phyloP scores from a whole-genome alignment of 1,140 invertebrate species.

The Bicyclus anynana region DNA sequence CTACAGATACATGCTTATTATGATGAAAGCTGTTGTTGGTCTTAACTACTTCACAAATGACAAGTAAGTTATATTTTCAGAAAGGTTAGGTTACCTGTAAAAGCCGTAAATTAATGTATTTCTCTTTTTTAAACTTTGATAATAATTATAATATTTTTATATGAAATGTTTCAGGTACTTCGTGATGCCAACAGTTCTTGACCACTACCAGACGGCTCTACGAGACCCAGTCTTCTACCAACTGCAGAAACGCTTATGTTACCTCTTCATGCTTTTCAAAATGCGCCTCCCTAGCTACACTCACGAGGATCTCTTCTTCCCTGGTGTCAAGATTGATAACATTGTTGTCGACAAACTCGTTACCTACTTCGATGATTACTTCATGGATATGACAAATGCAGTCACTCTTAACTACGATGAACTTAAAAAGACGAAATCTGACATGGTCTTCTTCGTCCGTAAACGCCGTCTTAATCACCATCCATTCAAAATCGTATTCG shows the following conservation, averaged over 20 bases:
- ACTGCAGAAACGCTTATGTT: slow-evolving; percentile 79
- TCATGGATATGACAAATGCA: slow-evolving; percentile 77
- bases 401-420: slow-evolving; percentile 60
- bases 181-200: slow-evolving; percentile 73
- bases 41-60: slow-evolving; percentile 44
- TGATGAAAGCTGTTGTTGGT: slow-evolving; percentile 56
- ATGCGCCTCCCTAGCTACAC: slow-evolving; percentile 80
- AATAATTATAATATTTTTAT: neutral
- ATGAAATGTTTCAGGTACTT: slow-evolving; percentile 55
- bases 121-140: neutral
- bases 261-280: slow-evolving; percentile 78
- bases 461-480: slow-evolving; percentile 81
- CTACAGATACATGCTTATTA: slow-evolving; percentile 58
- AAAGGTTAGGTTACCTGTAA: neutral
- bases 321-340: slow-evolving; percentile 78
- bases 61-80: slow-evolving; percentile 45
- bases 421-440: slow-evolving; percentile 52
- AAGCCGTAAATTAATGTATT: neutral
- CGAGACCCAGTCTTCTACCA: slow-evolving; percentile 83
- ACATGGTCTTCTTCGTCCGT: slow-evolving; percentile 76
- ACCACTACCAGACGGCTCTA: slow-evolving; percentile 79
- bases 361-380: slow-evolving; percentile 79
- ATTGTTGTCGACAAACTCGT: slow-evolving; percentile 76
- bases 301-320: slow-evolving; percentile 79
- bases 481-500: slow-evolving; percentile 81